These are phyloP conservation scores for Bombus waltoni DNA, from an alignment of 1,140 invertebrate species.

Conservation along the genomic window DNA sequence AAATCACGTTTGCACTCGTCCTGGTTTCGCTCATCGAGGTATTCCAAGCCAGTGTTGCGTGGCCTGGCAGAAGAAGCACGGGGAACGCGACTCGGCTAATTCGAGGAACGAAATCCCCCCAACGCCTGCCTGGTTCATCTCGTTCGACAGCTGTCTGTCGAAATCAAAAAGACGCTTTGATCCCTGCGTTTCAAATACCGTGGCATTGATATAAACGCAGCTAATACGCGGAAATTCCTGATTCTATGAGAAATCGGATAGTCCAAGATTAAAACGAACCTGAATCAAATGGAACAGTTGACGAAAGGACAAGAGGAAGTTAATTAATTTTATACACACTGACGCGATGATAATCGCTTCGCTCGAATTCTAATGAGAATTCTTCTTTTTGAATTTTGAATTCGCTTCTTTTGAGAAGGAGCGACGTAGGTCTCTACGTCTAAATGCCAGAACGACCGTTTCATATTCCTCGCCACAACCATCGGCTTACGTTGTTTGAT, in stretches of 20 bases:
- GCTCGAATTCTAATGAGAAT: not conserved
- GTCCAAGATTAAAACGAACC: not conserved
- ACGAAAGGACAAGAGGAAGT: not conserved
- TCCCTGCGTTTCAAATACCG: not conserved
- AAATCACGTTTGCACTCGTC: conserved; percentile 1
- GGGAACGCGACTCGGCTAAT: conserved; percentile 52
- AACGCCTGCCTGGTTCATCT: not conserved
- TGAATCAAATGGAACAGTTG: not conserved
- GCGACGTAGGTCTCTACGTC: not conserved
- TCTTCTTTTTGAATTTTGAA: too few relatives aligned
- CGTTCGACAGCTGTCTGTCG: conserved; percentile 34
- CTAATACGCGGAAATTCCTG: not conserved
- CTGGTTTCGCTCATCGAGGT: conserved; percentile 22
- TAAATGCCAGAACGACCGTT: not conserved
- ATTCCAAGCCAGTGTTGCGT: conserved; percentile 43
- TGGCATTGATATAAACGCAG: not conserved
- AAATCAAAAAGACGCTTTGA: conserved; percentile 32
- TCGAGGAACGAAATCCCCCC: conserved; percentile 33
- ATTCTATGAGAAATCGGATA: conserved; percentile 8
- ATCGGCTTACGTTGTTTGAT: not conserved
- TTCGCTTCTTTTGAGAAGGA: not conserved
- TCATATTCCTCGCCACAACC: not conserved
- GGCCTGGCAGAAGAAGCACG: conserved; percentile 35
- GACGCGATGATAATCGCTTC: not conserved
- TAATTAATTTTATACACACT: not conserved